Percentiles rank a stretch among this genome's conserved stretches.
phyloP scores from a whole-genome alignment of 1,140 invertebrate species.

The Drosophila watanabei region DNA sequence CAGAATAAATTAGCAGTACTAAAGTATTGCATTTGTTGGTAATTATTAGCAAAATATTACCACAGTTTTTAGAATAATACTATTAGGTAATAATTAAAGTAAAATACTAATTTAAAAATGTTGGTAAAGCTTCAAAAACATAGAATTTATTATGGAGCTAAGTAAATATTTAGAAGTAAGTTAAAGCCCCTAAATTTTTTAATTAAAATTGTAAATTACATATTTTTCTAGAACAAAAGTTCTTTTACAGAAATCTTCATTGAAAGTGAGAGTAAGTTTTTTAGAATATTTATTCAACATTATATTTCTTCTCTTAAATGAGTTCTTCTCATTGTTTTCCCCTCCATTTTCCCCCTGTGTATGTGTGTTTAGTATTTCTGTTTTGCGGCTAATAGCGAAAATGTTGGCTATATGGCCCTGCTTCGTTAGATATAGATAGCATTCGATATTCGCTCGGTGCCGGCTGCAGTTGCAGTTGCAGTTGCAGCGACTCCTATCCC shows the following conservation, averaged over 20 bases:
- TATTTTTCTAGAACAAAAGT: background rate
- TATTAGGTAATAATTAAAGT: no score
- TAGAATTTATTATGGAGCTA: no score
- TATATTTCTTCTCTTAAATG: background rate
- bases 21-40: no score
- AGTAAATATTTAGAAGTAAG: no score
- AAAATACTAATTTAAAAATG: no score
- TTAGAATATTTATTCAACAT: background rate
- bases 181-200: background rate
- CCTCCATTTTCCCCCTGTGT: slow-evolving; percentile 10
- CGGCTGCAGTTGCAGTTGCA: slow-evolving; percentile 76
- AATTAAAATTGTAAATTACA: background rate
- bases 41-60: no score
- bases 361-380: slow-evolving; percentile 60
- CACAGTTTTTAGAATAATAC: no score
- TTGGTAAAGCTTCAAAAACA: no score
- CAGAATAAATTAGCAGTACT: no score
- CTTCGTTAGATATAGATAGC: slow-evolving; percentile 83
- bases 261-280: background rate
- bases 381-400: slow-evolving; percentile 79
- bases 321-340: background rate
- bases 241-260: background rate
- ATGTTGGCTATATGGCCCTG: slow-evolving; percentile 81
- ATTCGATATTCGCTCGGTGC: slow-evolving; percentile 74
- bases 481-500: slow-evolving; percentile 18